Conservation (phyloP, 2,797 vertebrate species). For the Typhlichthys eigenmanni region DNA sequence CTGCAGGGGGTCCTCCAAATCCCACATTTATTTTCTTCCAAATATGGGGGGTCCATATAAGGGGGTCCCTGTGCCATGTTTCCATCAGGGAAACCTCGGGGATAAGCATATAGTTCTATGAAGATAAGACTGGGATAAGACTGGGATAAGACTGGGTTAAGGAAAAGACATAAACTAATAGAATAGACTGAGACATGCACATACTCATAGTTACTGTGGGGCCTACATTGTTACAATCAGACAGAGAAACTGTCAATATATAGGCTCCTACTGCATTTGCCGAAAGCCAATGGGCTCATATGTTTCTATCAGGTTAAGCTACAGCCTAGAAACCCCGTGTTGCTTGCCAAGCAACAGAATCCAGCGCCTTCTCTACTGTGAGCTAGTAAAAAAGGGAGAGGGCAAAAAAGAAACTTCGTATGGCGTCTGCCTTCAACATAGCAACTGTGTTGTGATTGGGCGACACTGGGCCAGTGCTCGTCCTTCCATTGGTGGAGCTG, state of each 20-base stretch:
- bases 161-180: not conserved
- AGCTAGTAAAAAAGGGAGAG: constrained; percentile 48
- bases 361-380: constrained; percentile 59
- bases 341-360: constrained; percentile 63
- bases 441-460: constrained; percentile 74
- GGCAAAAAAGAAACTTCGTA: constrained; percentile 40
- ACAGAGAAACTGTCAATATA: not conserved
- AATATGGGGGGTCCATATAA: no score
- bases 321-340: constrained; percentile 31
- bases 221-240: not conserved
- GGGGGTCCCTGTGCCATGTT: no score
- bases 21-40: no score
- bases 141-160: no score
- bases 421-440: constrained; percentile 75
- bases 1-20: no score
- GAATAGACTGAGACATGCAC: not conserved
- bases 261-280: not conserved
- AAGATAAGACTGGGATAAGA: no score
- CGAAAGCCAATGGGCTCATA: no score
- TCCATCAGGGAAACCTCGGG: no score
- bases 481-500: constrained; percentile 53
- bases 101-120: no score
- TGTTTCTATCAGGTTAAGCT: constrained; percentile 25
- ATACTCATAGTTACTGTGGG: not conserved
- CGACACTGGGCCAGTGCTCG: constrained; percentile 7